These are phyloP conservation scores for Phataginus tricuspis DNA, from an alignment of 2,797 vertebrate species.

Conservation along the genomic window DNA sequence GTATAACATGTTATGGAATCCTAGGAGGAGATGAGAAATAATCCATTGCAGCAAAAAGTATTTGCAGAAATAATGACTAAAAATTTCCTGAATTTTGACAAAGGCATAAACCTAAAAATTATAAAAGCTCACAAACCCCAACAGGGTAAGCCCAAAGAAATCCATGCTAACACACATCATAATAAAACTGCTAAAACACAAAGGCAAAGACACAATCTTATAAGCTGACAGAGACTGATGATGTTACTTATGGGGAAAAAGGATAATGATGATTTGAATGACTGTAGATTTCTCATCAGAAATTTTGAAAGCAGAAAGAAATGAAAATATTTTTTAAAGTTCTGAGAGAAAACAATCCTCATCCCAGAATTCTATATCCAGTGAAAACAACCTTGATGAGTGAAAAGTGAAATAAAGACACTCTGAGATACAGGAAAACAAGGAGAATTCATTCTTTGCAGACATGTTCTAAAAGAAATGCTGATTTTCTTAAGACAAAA, in stretches of 20 bases:
- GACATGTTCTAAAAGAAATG: conserved; percentile 5
- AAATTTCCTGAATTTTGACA: conserved; percentile 12
- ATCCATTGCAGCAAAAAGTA: conserved; percentile 12
- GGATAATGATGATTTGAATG: neutral
- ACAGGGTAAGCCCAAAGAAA: neutral
- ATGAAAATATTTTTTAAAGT: neutral
- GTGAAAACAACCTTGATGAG: conserved; percentile 11
- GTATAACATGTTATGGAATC: neutral
- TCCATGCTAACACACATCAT: neutral
- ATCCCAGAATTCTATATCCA: neutral
- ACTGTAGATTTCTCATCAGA: conserved; percentile 33
- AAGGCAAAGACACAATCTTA: neutral
- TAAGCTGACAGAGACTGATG: neutral
- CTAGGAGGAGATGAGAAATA: neutral
- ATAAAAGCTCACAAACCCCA: neutral
- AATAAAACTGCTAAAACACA: conserved; percentile 35
- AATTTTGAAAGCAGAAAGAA: conserved; percentile 24
- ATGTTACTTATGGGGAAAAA: conserved; percentile 33
- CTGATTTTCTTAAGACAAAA: conserved; percentile 19
- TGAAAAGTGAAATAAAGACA: conserved; percentile 41
- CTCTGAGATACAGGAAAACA: neutral
- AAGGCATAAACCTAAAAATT: conserved; percentile 13
- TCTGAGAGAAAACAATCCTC: neutral
- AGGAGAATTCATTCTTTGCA: neutral
- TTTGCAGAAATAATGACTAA: neutral